phyloP scores from a whole-genome alignment of 1,140 invertebrate species.

The Xylocopa sonorina region DNA sequence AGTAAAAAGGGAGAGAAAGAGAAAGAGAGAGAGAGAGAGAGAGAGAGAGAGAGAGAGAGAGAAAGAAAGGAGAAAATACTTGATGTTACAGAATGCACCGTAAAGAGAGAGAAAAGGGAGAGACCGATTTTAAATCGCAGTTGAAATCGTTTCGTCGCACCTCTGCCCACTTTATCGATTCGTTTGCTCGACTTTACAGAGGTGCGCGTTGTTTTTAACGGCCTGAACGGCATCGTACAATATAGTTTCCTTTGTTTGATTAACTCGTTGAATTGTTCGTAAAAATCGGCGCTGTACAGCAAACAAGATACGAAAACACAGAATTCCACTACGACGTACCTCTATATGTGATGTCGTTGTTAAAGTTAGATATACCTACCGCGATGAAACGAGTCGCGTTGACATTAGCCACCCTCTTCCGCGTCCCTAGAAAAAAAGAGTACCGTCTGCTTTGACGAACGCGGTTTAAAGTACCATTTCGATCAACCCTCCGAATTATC shows the following conservation, averaged over 20 bases:
- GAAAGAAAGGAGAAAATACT: background rate
- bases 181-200: constrained; percentile 17
- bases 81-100: background rate
- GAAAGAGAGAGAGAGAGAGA: background rate
- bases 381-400: background rate
- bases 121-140: background rate
- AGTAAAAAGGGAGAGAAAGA: background rate
- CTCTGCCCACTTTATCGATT: constrained; percentile 8
- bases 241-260: background rate
- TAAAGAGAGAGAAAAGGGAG: background rate
- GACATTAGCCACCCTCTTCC: constrained; percentile 4
- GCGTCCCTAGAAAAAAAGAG: constrained; percentile 14
- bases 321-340: background rate
- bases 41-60: background rate
- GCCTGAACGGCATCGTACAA: background rate
- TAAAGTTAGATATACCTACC: constrained; percentile 5
- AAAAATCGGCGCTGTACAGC: background rate
- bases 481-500: background rate
- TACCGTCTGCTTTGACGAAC: constrained; percentile 14
- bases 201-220: background rate
- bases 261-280: background rate
- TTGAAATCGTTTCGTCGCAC: constrained; percentile 24
- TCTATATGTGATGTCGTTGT: background rate
- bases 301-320: background rate
- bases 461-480: background rate